Evolutionary conservation across 2,888 invertebrate genomes (phyloP).

Genomic region (Clunio marinus): DNA sequence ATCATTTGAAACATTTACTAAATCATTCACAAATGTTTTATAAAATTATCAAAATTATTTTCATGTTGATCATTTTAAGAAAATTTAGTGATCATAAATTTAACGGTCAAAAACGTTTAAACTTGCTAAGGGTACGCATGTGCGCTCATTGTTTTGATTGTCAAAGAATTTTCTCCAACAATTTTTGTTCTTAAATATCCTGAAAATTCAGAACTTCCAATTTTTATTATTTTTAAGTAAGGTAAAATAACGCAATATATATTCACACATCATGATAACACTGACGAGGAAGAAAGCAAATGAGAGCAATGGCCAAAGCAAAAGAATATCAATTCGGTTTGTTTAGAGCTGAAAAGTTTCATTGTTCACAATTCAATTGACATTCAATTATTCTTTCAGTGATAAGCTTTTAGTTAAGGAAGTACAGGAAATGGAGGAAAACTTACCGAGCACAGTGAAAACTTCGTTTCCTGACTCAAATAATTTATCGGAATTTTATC

Average conservation of each 20-base stretch:
- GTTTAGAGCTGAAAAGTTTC: neutral
- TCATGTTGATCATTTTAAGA: no score
- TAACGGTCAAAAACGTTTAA: no score
- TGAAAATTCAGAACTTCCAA: no score
- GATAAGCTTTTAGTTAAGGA: conserved; percentile 64
- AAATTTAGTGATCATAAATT: no score
- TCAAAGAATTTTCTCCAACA: no score
- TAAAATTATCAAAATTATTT: no score
- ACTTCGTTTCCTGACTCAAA: conserved; percentile 79
- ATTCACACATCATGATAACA: conserved; percentile 26
- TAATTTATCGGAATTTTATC: conserved; percentile 71
- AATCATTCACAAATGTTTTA: no score
- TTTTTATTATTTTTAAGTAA: no score
- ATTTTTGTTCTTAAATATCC: no score
- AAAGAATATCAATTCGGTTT: conserved; percentile 54
- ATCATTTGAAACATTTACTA: no score
- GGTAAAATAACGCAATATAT: neutral
- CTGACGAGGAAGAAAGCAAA: conserved; percentile 29
- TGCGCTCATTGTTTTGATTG: no score
- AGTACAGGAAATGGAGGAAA: conserved; percentile 81
- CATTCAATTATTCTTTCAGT: conserved; percentile 19
- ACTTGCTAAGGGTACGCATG: no score
- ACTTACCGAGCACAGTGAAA: conserved; percentile 73
- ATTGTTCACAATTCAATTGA: neutral
- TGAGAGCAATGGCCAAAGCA: conserved; percentile 43